Percentiles rank a stretch among this genome's conserved stretches.
These are phyloP conservation scores for Bruchidius siliquastri DNA, from an alignment of 2,888 invertebrate species.

Conservation along the genomic window DNA sequence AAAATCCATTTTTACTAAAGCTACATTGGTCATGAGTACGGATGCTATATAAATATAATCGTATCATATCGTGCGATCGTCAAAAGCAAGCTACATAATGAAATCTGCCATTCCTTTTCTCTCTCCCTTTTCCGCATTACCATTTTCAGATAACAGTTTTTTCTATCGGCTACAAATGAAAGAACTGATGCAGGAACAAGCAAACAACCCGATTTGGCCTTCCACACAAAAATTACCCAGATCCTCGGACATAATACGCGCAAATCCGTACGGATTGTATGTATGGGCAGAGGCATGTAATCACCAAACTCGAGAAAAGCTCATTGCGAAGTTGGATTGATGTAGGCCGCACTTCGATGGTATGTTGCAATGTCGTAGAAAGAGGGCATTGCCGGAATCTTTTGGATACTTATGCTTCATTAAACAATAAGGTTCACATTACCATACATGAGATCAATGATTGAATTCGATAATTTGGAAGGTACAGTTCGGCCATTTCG, in stretches of 20 bases:
- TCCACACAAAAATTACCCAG: not conserved
- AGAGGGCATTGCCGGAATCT: not conserved
- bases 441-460: too few relatives aligned
- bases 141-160: not conserved
- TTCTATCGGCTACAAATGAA: not conserved
- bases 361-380: not conserved
- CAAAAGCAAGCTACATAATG: too few relatives aligned
- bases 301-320: not conserved
- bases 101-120: not conserved
- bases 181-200: not conserved
- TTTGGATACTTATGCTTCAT: not conserved
- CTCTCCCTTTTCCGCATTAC: not conserved
- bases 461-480: too few relatives aligned
- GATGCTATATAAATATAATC: too few relatives aligned
- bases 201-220: not conserved
- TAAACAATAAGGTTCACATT: too few relatives aligned
- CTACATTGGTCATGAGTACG: too few relatives aligned
- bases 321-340: not conserved
- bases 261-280: not conserved
- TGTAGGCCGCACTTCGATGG: not conserved
- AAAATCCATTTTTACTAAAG: too few relatives aligned
- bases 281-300: not conserved
- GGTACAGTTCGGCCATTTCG: too few relatives aligned
- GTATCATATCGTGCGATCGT: too few relatives aligned
- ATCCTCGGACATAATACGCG: not conserved